Percentiles rank a stretch among this genome's conserved stretches.
These are phyloP conservation scores for Emesis furor DNA, from an alignment of 2,888 invertebrate species.

Conservation along the genomic window DNA sequence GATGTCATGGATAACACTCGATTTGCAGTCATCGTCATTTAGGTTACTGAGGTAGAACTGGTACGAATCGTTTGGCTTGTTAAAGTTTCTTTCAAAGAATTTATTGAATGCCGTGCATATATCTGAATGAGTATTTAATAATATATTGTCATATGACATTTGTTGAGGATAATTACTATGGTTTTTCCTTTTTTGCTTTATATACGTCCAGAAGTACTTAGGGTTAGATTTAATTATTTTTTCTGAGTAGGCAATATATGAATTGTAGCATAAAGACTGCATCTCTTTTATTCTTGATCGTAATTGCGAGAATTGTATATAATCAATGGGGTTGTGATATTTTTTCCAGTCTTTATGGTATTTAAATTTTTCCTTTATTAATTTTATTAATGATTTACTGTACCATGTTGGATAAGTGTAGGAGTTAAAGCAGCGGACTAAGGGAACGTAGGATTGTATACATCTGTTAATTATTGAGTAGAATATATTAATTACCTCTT, in stretches of 20 bases:
- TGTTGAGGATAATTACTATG: conserved; percentile 37
- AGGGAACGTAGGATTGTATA: background rate
- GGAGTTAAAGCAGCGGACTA: background rate
- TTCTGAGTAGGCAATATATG: conserved; percentile 26
- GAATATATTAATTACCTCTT: conserved; percentile 4
- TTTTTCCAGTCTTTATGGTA: conserved; percentile 41
- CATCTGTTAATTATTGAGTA: background rate
- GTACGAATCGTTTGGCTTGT: background rate
- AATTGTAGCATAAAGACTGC: conserved; percentile 25
- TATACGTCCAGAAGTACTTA: conserved; percentile 48
- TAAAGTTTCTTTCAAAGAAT: background rate
- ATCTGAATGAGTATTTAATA: background rate
- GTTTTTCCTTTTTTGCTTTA: conserved; percentile 38
- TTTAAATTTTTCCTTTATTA: conserved; percentile 51
- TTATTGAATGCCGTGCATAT: background rate
- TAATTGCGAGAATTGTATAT: conserved; percentile 40
- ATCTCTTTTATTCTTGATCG: conserved; percentile 24
- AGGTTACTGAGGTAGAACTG: too few species aligned
- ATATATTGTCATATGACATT: conserved; percentile 24
- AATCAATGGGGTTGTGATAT: conserved; percentile 45
- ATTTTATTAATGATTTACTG: conserved; percentile 34
- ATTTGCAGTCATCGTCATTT: too few species aligned
- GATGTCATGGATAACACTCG: background rate
- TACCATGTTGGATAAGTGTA: conserved; percentile 45
- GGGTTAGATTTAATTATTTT: conserved; percentile 38